phyloP scores from a whole-genome alignment of 2,888 invertebrate species.

The Cantharis rufa region DNA sequence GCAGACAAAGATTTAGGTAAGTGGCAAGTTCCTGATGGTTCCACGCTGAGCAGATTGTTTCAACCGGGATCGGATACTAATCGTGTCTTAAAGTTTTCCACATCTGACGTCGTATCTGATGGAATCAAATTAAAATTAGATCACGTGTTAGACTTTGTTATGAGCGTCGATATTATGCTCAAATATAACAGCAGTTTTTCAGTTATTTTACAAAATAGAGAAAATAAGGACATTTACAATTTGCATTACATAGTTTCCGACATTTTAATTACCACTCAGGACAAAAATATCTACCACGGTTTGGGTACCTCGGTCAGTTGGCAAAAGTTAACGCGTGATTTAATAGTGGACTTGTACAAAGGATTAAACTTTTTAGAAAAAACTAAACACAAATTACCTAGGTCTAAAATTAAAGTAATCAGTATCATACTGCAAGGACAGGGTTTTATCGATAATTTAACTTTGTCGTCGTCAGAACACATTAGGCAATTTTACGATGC shows the following conservation, averaged over 20 bases:
- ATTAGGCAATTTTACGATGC: constrained; percentile 89
- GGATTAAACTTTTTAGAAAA: constrained; percentile 73
- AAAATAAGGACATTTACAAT: constrained; percentile 76
- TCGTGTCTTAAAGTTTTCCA: constrained; percentile 72
- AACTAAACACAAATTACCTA: constrained; percentile 70
- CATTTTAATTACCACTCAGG: constrained; percentile 71
- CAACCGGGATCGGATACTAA: constrained; percentile 62
- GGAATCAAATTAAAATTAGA: constrained; percentile 72
- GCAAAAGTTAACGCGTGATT: constrained; percentile 83
- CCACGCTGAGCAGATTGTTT: constrained; percentile 65
- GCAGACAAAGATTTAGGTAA: constrained; percentile 68
- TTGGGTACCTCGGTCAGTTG: constrained; percentile 71
- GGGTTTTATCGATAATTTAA: constrained; percentile 57
- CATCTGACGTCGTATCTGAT: constrained; percentile 69
- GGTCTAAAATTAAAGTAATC: constrained; percentile 73
- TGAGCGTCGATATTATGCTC: constrained; percentile 73
- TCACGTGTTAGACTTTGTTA: constrained; percentile 73
- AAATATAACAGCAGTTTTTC: constrained; percentile 81
- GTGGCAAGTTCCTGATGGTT: constrained; percentile 77
- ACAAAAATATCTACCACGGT: constrained; percentile 85
- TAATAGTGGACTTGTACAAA: constrained; percentile 90
- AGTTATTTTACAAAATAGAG: constrained; percentile 76
- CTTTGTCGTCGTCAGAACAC: constrained; percentile 82
- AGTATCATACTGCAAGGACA: constrained; percentile 58
- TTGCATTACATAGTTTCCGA: constrained; percentile 82